These are phyloP conservation scores for Triplophysa dalaica DNA, from an alignment of 2,113 vertebrate genomes.

Conservation along the genomic window DNA sequence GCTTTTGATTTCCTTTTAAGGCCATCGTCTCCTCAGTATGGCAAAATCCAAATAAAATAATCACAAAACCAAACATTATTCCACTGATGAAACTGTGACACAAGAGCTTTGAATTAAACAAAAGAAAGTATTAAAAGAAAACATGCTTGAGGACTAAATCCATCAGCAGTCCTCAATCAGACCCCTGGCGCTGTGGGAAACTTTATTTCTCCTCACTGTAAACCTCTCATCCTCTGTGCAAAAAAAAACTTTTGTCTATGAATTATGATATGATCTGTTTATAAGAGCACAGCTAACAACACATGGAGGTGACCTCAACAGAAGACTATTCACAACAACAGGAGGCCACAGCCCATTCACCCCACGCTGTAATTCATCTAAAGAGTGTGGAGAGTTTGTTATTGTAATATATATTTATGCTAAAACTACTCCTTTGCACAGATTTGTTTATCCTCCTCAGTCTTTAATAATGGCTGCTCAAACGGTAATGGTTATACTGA, in stretches of 20 bases:
- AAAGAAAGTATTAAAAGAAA: conserved; percentile 29
- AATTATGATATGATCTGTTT: conserved; percentile 48
- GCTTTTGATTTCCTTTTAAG: conserved; percentile 10
- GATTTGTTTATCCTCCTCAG: background rate
- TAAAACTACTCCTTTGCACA: background rate
- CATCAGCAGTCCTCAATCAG: conserved; percentile 54
- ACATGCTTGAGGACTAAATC: conserved; percentile 5
- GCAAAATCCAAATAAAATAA: conserved; percentile 7
- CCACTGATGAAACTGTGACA: conserved; percentile 9
- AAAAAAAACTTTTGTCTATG: conserved; percentile 33
- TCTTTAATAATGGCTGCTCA: background rate
- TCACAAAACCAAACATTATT: conserved; percentile 22
- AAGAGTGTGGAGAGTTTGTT: background rate
- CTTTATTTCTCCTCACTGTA: conserved; percentile 52
- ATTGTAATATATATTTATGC: background rate
- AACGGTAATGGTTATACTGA: conserved; percentile 17
- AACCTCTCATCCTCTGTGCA: conserved; percentile 50
- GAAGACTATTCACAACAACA: conserved; percentile 27
- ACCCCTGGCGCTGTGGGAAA: conserved; percentile 65
- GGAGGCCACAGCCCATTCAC: background rate
- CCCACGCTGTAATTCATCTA: background rate
- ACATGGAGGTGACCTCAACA: conserved; percentile 39
- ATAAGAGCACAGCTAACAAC: conserved; percentile 37
- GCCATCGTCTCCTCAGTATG: background rate
- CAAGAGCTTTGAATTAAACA: conserved; percentile 18